Conservation (phyloP, 2,797 vertebrate genomes). For the Manis crassicaudata region DNA sequence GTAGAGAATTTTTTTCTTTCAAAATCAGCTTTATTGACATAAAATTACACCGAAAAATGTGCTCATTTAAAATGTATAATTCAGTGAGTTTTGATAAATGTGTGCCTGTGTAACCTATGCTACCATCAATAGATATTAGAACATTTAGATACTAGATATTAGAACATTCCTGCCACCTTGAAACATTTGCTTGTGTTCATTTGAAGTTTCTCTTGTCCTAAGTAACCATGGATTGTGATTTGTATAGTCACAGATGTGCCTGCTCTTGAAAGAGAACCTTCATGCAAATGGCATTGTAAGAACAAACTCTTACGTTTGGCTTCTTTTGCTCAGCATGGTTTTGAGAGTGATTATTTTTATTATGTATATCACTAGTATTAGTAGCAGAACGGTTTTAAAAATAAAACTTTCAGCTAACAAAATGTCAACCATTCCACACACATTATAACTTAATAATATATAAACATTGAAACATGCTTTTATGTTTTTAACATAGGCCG, state of each 20-base stretch:
- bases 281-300: neutral
- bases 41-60: neutral
- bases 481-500: neutral
- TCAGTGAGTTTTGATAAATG: neutral
- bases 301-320: neutral
- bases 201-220: neutral
- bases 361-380: neutral
- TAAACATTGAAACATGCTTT: neutral
- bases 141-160: too few relatives aligned
- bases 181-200: neutral
- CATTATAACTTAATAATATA: neutral
- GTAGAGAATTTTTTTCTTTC: neutral
- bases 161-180: neutral
- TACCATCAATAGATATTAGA: neutral
- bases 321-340: neutral
- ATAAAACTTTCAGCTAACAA: constrained; percentile 14
- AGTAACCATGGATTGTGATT: neutral
- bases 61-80: neutral
- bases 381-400: neutral
- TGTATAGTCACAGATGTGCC: neutral
- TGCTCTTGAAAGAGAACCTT: neutral
- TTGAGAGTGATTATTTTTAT: neutral
- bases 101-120: neutral
- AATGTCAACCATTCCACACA: neutral
- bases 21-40: neutral